Evolutionary conservation across 1,140 invertebrate species (phyloP), one percentile per base, ranked within the genome.

Genomic region (Panagrolaimus sp.): DNA sequence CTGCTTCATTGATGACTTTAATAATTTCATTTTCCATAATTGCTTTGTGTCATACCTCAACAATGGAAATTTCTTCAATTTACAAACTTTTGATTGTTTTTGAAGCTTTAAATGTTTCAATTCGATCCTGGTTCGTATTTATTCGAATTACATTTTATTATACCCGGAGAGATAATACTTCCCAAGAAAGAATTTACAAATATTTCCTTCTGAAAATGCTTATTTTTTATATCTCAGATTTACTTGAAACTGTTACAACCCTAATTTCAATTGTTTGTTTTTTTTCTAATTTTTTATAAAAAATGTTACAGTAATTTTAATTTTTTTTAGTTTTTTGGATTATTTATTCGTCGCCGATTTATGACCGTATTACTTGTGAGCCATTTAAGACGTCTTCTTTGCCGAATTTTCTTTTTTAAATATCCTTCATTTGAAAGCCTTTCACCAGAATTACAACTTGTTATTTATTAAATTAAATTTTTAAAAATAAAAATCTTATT

Each of bases 281-380:
- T 48, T 46, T 46, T 46, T 9, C 9, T 46, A 10, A 9, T 46
- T 46, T 46, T 46, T 46, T 46, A 10, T 46, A 46, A 48, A 15
- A 5, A 3, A 48, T 3, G 9, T 48, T 48, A 5, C 47, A 48
- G 21, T 48, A 24, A 4, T 10, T 10, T 7, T 38, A 38, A 4
- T 38, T 38, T 38, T 38, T 55, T 58, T 14, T 14, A 58, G 52
- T 58, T 21, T 28, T 58, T 58, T 14, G 52, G 52, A 21, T 21
- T 58, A 12, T 58, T 58, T 58, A 21, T 58, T 28, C 52, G 52
- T n/a, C 21, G 52, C 52, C 52, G 52, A 26, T 28, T 58, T 4
- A 58, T 58, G 52, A 26, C 52, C 5, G 52, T 58, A 21, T 28
- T 58, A 21, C 52, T 58, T 21, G 52, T 58, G 8, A 26, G 21